Evolutionary conservation across 1,140 invertebrate species (phyloP), one percentile per base, ranked within the genome.

Genomic region (Drosophila oshimai): DNA sequence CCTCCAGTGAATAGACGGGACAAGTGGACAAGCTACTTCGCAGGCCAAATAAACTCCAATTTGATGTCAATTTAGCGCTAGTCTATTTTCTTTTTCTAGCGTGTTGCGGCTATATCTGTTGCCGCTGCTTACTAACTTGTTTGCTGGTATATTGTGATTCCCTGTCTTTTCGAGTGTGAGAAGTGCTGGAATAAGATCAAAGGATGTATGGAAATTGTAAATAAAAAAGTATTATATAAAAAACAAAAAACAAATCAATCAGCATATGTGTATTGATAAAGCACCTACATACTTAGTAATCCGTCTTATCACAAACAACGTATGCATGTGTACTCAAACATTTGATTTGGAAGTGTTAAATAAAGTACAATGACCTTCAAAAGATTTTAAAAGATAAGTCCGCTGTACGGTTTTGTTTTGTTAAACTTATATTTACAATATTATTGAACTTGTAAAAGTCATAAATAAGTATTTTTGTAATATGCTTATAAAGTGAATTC

Each of bases 51-150:
- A 70, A 74, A 70, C 57, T 39, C 54, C 46, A 75, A 65, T 75
- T 79, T 47, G 57, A 67, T 79, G 75, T 69, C 75, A 73, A 74
- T 79, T 79, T 74, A 78, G 69, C 61, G 58, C 74, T 76, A 73
- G 74, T 55, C 9, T 68, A 26, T 42, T 26, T 36, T 31, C 15
- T 29, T 45, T 46, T 20, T 7, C 17, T 10, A 37, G 18, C n/a
- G 18, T 47, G 41, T 46, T 57, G 24, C 22, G 17, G 39, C 15
- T 33, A 18, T 20, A n/a, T 20, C 28, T 20, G 28, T 9, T 20
- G 34, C 36, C 33, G 42, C 24, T 33, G 39, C 41, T 46, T 15
- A 36, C 42, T 28, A 28, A 47, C 29, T 33, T 36, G 67, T 28
- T 70, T 47, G 34, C 17, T 26, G 33, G 6, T 37, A 29, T 20